phyloP scores from a whole-genome alignment of 2,797 vertebrate species.

The Pseudochirops cupreus region DNA sequence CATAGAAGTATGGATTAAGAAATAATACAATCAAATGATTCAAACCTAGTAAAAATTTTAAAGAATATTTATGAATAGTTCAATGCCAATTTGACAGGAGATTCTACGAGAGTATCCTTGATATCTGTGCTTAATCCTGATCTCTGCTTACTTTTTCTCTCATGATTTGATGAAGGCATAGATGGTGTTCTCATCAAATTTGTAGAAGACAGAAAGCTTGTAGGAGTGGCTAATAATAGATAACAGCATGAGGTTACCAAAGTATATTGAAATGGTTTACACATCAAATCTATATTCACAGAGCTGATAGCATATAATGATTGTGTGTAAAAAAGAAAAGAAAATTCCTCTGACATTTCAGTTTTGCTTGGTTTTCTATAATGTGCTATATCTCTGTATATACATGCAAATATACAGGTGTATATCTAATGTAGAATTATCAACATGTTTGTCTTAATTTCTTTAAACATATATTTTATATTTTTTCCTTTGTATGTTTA shows the following conservation, averaged over 20 bases:
- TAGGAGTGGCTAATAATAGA: no score
- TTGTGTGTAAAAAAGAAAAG: neutral
- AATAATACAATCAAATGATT: neutral
- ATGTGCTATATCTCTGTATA: neutral
- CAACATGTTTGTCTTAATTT: neutral
- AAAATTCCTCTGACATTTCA: neutral
- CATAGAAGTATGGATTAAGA: no score
- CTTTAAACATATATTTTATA: neutral
- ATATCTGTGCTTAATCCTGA: neutral
- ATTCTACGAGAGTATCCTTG: neutral
- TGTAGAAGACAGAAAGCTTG: neutral
- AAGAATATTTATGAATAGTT: neutral
- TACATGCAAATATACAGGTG: neutral
- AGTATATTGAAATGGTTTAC: no score
- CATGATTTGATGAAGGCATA: neutral
- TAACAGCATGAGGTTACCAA: no score
- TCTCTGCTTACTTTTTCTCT: neutral
- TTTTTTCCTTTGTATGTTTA: neutral
- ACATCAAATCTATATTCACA: no score
- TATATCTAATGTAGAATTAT: neutral
- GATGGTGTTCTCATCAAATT: neutral
- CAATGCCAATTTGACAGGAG: neutral
- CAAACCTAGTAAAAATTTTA: neutral
- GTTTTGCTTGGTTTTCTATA: neutral
- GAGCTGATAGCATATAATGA: neutral